Evolutionary conservation across 2,888 invertebrate genomes (phyloP).

Genomic region (Cyaniris semiargus): DNA sequence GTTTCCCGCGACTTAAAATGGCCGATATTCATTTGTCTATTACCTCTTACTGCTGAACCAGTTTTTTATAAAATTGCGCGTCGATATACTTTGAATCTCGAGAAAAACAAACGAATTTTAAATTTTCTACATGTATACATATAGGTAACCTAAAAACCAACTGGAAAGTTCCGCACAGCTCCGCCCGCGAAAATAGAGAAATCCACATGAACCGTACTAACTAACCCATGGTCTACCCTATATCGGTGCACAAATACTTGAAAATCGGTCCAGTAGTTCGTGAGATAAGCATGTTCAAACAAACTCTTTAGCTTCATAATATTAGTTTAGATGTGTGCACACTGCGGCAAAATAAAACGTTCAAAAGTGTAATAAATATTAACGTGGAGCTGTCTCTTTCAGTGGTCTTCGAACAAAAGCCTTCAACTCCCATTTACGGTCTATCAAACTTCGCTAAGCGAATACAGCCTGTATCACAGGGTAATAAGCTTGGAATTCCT

Average conservation of each 20-base stretch:
- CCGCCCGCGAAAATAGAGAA: too few relatives aligned
- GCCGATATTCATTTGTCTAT: background rate
- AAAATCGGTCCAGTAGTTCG: background rate
- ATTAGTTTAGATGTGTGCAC: background rate
- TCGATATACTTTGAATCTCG: too few relatives aligned
- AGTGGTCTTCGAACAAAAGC: slow-evolving; percentile 38
- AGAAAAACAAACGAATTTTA: too few relatives aligned
- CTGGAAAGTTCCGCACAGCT: too few relatives aligned
- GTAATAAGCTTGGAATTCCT: slow-evolving; percentile 29
- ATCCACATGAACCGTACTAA: too few relatives aligned
- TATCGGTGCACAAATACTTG: background rate
- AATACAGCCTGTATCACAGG: slow-evolving; percentile 28
- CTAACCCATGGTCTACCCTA: too few relatives aligned
- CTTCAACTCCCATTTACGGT: slow-evolving; percentile 15
- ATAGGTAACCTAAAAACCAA: too few relatives aligned
- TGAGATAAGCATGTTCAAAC: background rate
- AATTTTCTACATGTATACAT: too few relatives aligned
- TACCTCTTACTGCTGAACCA: too few relatives aligned
- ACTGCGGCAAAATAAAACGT: slow-evolving; percentile 9
- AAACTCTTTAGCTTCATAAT: background rate
- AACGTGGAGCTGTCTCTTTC: slow-evolving; percentile 31
- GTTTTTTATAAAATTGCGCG: too few relatives aligned
- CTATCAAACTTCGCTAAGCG: slow-evolving; percentile 23
- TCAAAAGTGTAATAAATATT: slow-evolving; percentile 23
- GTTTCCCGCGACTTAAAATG: background rate